Conservation (phyloP, 1,140 invertebrate genomes). For the Neodiprion fabricii region DNA sequence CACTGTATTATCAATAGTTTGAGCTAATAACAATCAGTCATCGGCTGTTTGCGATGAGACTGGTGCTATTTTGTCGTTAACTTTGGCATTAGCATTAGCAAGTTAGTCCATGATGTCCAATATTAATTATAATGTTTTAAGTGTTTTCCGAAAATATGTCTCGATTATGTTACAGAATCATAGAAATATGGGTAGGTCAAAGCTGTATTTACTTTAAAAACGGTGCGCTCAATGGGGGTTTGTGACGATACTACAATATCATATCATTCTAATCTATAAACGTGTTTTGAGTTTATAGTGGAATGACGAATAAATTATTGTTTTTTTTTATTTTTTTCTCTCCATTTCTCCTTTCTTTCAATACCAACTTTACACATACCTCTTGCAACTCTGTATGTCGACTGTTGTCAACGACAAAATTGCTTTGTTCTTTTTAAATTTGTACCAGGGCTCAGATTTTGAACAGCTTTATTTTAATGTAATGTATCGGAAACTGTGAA, state of each 20-base stretch:
- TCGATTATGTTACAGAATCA: too few species aligned
- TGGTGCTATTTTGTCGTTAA: too few species aligned
- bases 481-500: background rate
- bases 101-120: too few species aligned
- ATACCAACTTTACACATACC: background rate
- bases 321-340: background rate
- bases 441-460: conserved; percentile 7
- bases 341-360: background rate
- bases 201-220: too few species aligned
- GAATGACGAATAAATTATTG: background rate
- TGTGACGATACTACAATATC: conserved; percentile 5
- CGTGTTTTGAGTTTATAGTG: background rate
- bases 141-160: too few species aligned
- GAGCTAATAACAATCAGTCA: too few species aligned
- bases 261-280: conserved; percentile 8
- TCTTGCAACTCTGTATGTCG: background rate
- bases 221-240: background rate
- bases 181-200: too few species aligned
- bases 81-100: too few species aligned
- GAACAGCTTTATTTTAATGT: background rate
- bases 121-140: too few species aligned
- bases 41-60: too few species aligned
- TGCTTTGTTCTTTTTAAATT: background rate
- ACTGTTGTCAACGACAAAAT: background rate
- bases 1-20: too few species aligned